Evolutionary conservation across 2,113 vertebrate genomes (phyloP).

Genomic region (Mormoops blainvillei): DNA sequence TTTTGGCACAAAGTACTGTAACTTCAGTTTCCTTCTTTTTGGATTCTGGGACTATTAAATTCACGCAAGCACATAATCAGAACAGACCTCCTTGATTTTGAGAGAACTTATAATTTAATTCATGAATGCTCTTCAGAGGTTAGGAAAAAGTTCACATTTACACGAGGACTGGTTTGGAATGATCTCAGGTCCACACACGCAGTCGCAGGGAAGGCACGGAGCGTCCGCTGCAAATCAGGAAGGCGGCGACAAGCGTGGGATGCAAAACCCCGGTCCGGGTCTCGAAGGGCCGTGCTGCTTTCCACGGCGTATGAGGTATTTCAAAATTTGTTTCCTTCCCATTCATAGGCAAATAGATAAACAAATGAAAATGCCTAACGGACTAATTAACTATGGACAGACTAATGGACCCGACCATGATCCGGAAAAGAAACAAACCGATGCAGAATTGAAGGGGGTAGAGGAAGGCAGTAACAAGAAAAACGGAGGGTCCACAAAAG

Average conservation of each 20-base stretch:
- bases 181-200: neutral
- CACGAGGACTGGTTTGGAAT: neutral
- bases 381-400: neutral
- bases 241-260: neutral
- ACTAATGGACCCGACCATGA: neutral
- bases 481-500: neutral
- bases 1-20: neutral
- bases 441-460: neutral
- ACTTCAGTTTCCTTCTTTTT: slow-evolving; percentile 6
- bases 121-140: neutral
- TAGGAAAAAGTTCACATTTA: neutral
- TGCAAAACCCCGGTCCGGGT: neutral
- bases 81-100: neutral
- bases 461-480: neutral
- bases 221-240: accelerated
- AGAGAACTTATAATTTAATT: neutral
- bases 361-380: neutral
- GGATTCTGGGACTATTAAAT: neutral
- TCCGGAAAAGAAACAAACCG: neutral
- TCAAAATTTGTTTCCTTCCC: neutral
- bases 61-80: neutral
- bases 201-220: neutral
- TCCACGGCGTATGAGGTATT: neutral
- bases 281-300: neutral
- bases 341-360: neutral